Base-by-base conservation (phyloP, 2,888 invertebrate genomes). In the Drosophila buzzatii region DNA sequence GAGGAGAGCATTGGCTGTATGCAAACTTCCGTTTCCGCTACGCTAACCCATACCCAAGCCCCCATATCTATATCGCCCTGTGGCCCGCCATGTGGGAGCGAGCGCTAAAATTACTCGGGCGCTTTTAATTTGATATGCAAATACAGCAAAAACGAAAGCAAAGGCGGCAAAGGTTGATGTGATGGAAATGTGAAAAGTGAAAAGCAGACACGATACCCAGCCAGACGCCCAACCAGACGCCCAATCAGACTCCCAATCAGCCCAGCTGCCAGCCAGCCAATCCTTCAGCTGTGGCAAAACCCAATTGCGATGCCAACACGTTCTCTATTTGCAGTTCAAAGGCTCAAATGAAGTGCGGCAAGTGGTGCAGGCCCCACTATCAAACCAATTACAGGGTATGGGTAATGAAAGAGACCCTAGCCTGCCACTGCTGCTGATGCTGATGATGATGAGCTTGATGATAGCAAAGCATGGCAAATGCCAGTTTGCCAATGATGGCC, bases 91-190 rank as follows among this genome's bases (percentile, higher is more conserved):
- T 79, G 70, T 79, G 72, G 81, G 79, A 90, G 72, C 84, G 79
- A 90, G 85, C 85, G 85, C 79, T 81, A 76, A 89, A 90, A 90
- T 90, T 86, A 86, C 81, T 83, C 90, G 84, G 85, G 79, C 85
- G 90, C 86, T 84, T 86, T 90, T 85, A 90, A 85, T 85, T 85
- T 90, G 87, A 89, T 89, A 86, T 86, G 90, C 89, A 89, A 86
- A 86, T 89, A 90, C 84, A 69, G 88, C 85, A 85, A 87, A 89
- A 89, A 81, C 88, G 89, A 89, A 84, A 89, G 84, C 89, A 84
- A 76, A 81, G 87, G 76, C 82, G 76, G 71, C 85, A 84, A 84
- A 89, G 84, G 88, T 76, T 89, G 76, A 85, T 89, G 37, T 53
- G 88, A 89, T 85, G 90, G 88, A 89, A 85, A 85, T 89, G 84